These are phyloP conservation scores for Tethea ocularis DNA, from an alignment of 2,888 invertebrate genomes.

Conservation along the genomic window DNA sequence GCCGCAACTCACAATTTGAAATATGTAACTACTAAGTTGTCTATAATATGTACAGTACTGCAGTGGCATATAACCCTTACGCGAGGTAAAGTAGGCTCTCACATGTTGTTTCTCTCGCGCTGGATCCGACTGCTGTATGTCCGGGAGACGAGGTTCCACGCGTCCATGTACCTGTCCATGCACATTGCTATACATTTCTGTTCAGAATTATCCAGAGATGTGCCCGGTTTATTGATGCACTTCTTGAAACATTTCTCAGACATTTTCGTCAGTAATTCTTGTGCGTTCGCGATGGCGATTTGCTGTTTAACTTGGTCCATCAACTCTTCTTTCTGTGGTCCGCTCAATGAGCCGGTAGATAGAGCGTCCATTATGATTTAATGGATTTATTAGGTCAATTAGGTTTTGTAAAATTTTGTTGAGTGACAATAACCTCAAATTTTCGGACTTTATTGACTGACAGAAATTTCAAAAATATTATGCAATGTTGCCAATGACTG, in stretches of 20 bases:
- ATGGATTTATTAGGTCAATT: constrained; percentile 19
- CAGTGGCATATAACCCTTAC: constrained; percentile 42
- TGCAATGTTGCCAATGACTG: constrained; percentile 9
- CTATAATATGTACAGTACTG: constrained; percentile 72
- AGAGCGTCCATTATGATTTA: constrained; percentile 83
- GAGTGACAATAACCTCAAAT: constrained; percentile 60
- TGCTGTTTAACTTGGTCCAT: constrained; percentile 98
- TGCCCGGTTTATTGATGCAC: constrained; percentile 95
- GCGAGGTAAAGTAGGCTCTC: constrained; percentile 62
- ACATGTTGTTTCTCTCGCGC: constrained; percentile 87
- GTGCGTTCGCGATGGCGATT: constrained; percentile 96
- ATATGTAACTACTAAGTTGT: constrained; percentile 65
- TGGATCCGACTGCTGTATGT: constrained; percentile 94
- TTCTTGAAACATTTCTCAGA: constrained; percentile 98
- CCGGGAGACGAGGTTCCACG: constrained; percentile 96
- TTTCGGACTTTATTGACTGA: constrained; percentile 10
- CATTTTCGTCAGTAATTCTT: constrained; percentile 97
- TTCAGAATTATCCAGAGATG: constrained; percentile 94
- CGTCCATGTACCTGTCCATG: constrained; percentile 99
- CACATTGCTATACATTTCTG: constrained; percentile 99
- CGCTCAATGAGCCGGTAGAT: constrained; percentile 82
- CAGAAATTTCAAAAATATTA: neutral
- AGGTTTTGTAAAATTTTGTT: constrained; percentile 32
- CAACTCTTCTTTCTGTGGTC: constrained; percentile 91
- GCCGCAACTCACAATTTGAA: constrained; percentile 61